Percentiles rank a stretch among this genome's conserved stretches.
Conservation (phyloP, 2,888 invertebrate species). For the Tyria jacobaeae region DNA sequence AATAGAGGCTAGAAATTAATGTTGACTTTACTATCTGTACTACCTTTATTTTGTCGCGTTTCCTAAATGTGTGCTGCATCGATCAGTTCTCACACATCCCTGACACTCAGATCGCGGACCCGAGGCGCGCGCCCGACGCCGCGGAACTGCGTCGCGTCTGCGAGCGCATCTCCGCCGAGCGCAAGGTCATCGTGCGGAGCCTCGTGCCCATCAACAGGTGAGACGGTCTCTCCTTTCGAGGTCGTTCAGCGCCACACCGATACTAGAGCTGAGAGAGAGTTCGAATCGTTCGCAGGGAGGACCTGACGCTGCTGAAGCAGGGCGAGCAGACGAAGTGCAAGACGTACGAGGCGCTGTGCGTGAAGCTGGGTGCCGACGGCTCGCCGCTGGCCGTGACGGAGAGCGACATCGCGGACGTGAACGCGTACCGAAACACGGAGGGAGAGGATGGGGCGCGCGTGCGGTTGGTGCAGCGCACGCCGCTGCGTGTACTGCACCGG, state of each 20-base stretch:
- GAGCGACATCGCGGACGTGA: conserved; percentile 83
- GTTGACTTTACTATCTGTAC: too few relatives aligned
- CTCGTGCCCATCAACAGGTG: conserved; percentile 65
- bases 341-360: conserved; percentile 93
- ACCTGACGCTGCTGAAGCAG: conserved; percentile 90
- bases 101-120: conserved; percentile 76
- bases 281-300: conserved; percentile 80
- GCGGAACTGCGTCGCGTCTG: conserved; percentile 63
- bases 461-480: conserved; percentile 93
- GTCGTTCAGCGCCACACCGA: too few relatives aligned
- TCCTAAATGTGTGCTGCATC: too few relatives aligned
- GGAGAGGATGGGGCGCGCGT: conserved; percentile 73
- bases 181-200: conserved; percentile 58
- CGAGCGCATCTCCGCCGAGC: conserved; percentile 57
- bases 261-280: not conserved
- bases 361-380: conserved; percentile 69
- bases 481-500: conserved; percentile 95
- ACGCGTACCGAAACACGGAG: conserved; percentile 65
- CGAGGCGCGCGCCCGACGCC: conserved; percentile 56
- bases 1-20: too few relatives aligned
- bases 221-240: too few relatives aligned
- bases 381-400: conserved; percentile 64
- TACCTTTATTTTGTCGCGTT: too few relatives aligned
- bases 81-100: too few relatives aligned
- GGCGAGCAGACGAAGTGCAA: conserved; percentile 97